Conservation (phyloP, 2,797 vertebrate species). For the Siniperca scherzeri region DNA sequence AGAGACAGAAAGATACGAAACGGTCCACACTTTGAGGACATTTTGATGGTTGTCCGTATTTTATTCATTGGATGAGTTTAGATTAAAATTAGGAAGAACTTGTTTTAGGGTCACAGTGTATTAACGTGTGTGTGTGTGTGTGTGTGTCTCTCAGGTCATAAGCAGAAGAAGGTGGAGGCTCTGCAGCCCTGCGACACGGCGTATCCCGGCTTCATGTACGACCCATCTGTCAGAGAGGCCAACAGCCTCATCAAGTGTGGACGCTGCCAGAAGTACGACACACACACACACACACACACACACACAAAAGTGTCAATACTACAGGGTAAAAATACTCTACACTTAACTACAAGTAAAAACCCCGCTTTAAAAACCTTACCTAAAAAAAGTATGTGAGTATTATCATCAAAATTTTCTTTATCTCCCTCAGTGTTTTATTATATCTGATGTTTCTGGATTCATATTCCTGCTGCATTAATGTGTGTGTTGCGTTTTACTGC, state of each 20-base stretch:
- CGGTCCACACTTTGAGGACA: not conserved
- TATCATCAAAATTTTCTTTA: too few relatives aligned
- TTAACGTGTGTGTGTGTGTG: slow-evolving; percentile 8
- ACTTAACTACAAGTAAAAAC: too few relatives aligned
- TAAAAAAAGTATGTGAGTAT: too few relatives aligned
- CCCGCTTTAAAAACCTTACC: not conserved
- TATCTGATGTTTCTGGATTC: too few relatives aligned
- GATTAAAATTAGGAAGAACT: not conserved
- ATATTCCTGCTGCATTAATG: too few relatives aligned
- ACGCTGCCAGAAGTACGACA: slow-evolving; percentile 92
- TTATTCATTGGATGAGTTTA: not conserved
- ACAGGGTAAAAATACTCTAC: too few relatives aligned
- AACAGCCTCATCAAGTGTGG: slow-evolving; percentile 94
- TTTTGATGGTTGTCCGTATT: not conserved
- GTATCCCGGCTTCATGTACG: slow-evolving; percentile 92
- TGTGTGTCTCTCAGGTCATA: slow-evolving; percentile 87
- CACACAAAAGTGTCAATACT: not conserved
- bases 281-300: slow-evolving; percentile 23
- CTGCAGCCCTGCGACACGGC: slow-evolving; percentile 93
- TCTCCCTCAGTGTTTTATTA: too few relatives aligned
- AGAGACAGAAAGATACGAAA: not conserved
- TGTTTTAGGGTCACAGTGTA: not conserved
- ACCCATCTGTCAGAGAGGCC: slow-evolving; percentile 89
- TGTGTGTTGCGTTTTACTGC: too few relatives aligned
- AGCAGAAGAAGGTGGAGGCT: slow-evolving; percentile 90